phyloP scores from a whole-genome alignment of 1,140 invertebrate genomes.

The Bombus vancouverensis region DNA sequence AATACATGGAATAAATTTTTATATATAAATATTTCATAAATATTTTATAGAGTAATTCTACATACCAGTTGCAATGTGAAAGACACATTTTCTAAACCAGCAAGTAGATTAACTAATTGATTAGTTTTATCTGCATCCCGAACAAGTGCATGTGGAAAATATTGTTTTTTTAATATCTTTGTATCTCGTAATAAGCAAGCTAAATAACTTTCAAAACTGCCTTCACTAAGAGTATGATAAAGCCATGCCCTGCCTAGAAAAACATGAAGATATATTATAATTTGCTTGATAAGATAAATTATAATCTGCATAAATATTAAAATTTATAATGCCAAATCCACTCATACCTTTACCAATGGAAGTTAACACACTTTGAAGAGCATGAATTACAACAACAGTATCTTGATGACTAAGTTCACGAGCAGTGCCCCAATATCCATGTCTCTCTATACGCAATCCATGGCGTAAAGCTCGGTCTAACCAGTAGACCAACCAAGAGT shows the following conservation, averaged over 20 bases:
- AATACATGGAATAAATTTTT: background rate
- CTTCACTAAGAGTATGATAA: slow-evolving; percentile 82
- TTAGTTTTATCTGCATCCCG: slow-evolving; percentile 81
- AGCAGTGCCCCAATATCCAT: slow-evolving; percentile 84
- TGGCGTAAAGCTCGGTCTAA: slow-evolving; percentile 80
- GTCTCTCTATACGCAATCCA: slow-evolving; percentile 79
- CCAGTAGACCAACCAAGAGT: slow-evolving; percentile 82
- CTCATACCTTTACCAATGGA: slow-evolving; percentile 81
- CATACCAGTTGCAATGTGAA: slow-evolving; percentile 81
- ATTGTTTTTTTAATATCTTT: slow-evolving; percentile 79
- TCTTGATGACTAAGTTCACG: slow-evolving; percentile 84
- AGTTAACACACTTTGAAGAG: slow-evolving; percentile 80
- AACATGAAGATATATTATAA: background rate
- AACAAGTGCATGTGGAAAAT: slow-evolving; percentile 80
- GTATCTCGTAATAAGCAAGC: slow-evolving; percentile 79
- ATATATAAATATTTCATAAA: background rate
- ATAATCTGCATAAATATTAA: background rate
- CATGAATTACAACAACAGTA: slow-evolving; percentile 81
- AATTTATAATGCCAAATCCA: background rate
- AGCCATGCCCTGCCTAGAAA: slow-evolving; percentile 82
- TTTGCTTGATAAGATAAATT: background rate
- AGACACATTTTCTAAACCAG: slow-evolving; percentile 81
- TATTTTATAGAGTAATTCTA: background rate
- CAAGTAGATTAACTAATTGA: slow-evolving; percentile 82
- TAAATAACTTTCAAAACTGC: slow-evolving; percentile 82